phyloP scores from a whole-genome alignment of 1,140 invertebrate genomes.

The Leptoteleia sp. region DNA sequence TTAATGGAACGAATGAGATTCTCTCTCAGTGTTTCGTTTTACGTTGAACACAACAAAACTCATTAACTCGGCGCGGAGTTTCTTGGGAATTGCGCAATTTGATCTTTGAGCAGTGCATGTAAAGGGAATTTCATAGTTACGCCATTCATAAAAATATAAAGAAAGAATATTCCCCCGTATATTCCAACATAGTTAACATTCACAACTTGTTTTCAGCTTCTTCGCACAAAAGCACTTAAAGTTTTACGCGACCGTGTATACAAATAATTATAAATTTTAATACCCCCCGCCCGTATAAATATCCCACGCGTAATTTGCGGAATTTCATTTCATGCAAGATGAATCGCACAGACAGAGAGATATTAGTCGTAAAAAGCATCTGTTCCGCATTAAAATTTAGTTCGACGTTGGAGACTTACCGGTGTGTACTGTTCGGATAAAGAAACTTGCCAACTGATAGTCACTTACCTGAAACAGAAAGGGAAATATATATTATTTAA shows the following conservation, averaged over 20 bases:
- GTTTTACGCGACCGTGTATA: conserved; percentile 10
- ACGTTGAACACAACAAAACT: conserved; percentile 39
- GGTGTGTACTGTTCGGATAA: background rate
- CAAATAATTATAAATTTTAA: conserved; percentile 47
- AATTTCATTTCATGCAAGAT: conserved; percentile 32
- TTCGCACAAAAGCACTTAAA: conserved; percentile 20
- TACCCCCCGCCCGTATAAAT: too few relatives aligned
- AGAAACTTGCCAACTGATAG: conserved; percentile 10
- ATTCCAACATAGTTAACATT: conserved; percentile 21
- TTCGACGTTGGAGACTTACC: conserved; percentile 19
- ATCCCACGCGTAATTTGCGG: conserved; percentile 1
- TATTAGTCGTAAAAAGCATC: conserved; percentile 20
- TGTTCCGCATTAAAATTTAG: conserved; percentile 11
- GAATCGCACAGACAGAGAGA: conserved; percentile 8
- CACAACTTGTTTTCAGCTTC: conserved; percentile 34
- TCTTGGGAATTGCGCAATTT: conserved; percentile 43
- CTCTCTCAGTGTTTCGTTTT: conserved; percentile 13
- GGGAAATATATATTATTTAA: too few relatives aligned
- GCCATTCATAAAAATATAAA: conserved; percentile 31
- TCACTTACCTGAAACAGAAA: conserved; percentile 32
- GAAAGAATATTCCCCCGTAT: conserved; percentile 13
- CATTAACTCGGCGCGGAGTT: conserved; percentile 31
- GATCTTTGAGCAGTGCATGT: conserved; percentile 39
- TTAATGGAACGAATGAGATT: conserved; percentile 26
- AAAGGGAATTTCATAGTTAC: conserved; percentile 31